Evolutionary conservation across 2,888 invertebrate species (phyloP).

Genomic region (Leistus spinibarbis): DNA sequence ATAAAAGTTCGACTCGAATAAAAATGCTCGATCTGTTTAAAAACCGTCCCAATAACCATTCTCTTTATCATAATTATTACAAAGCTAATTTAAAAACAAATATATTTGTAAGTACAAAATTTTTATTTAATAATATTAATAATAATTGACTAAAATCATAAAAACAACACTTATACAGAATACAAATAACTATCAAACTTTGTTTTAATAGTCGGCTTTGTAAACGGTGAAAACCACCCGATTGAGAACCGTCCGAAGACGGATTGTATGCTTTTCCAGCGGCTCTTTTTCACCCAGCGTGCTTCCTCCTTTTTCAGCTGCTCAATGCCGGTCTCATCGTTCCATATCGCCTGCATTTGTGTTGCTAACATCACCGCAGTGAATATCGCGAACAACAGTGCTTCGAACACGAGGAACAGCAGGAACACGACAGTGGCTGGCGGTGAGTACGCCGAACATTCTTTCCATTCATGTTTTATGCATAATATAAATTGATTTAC

Average conservation of each 20-base stretch:
- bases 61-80: background rate
- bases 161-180: constrained; percentile 71
- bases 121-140: constrained; percentile 29
- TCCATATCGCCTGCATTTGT: constrained; percentile 96
- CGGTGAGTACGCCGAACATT: constrained; percentile 91
- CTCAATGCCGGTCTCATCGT: constrained; percentile 98
- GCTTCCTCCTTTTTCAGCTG: constrained; percentile 96
- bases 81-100: constrained; percentile 26
- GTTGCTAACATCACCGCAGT: constrained; percentile 97
- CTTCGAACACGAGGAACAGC: constrained; percentile 91
- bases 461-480: constrained; percentile 92
- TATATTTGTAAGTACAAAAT: constrained; percentile 41
- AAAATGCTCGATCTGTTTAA: background rate
- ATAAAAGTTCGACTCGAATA: too few relatives aligned
- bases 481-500: constrained; percentile 94
- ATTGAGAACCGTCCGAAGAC: constrained; percentile 97
- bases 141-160: constrained; percentile 18
- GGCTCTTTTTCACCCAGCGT: constrained; percentile 88
- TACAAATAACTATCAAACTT: constrained; percentile 83
- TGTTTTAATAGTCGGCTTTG: constrained; percentile 76
- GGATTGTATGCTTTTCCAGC: constrained; percentile 94
- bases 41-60: background rate
- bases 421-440: constrained; percentile 94
- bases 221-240: constrained; percentile 94
- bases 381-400: constrained; percentile 95